These are phyloP conservation scores for Mythimna ferrago DNA, from an alignment of 2,888 invertebrate genomes.

Conservation along the genomic window DNA sequence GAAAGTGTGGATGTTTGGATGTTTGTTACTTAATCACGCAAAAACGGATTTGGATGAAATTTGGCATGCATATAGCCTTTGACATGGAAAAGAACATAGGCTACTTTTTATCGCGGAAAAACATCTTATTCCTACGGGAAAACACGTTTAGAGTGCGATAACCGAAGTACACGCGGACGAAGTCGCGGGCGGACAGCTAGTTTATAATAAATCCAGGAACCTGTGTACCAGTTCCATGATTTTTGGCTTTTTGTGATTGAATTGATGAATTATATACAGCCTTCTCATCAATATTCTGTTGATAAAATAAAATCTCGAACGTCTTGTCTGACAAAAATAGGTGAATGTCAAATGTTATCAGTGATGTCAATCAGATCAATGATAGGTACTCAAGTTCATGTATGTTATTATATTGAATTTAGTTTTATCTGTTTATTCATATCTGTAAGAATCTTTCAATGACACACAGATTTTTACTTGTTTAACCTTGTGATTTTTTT, in stretches of 20 bases:
- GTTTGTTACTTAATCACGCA: too few relatives aligned
- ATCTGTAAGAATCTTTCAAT: constrained; percentile 7
- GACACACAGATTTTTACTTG: neutral
- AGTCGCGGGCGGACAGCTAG: too few relatives aligned
- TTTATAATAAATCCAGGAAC: neutral
- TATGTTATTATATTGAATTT: constrained; percentile 18
- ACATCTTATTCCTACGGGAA: too few relatives aligned
- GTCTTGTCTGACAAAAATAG: constrained; percentile 11
- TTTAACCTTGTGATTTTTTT: neutral
- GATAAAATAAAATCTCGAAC: constrained; percentile 14
- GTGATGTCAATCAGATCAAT: constrained; percentile 19
- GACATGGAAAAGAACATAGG: too few relatives aligned
- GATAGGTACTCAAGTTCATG: constrained; percentile 2
- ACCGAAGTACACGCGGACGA: too few relatives aligned
- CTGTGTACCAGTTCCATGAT: neutral
- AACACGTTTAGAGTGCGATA: too few relatives aligned
- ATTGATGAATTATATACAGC: neutral
- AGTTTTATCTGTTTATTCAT: constrained; percentile 1
- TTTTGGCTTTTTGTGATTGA: neutral
- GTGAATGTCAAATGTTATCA: constrained; percentile 39
- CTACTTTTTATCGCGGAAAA: too few relatives aligned
- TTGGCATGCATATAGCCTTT: too few relatives aligned
- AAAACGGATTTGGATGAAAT: too few relatives aligned
- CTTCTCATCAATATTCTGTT: neutral
- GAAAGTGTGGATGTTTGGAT: too few relatives aligned